Base-by-base conservation (phyloP, 2,797 vertebrate species). In the Remorina albescens region DNA sequence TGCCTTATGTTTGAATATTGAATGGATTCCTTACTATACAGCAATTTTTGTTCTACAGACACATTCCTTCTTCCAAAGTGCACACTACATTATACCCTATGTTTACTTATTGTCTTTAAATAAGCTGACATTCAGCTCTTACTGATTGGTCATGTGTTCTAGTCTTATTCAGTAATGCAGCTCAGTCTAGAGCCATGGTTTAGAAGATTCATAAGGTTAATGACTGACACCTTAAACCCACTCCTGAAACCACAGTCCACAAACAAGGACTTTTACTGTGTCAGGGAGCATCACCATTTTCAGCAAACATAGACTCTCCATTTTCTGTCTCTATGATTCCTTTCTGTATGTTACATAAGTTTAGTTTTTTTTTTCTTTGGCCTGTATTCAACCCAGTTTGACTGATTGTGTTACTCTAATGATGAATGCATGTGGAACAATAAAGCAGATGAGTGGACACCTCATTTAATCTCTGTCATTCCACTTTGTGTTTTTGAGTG, bases 1-100 rank as follows among this genome's bases (percentile, higher is more conserved):
- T 82, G 85, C 76, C 83, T 86, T 89, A 76, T 64, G 41, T 85
- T 69, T 84, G 59, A 85, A 80, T 79, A 85, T 25, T 83, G 74
- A 92, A 87, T 88, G 78, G 91, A 86, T 63, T 50, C 76, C 44
- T 83, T n/a, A 55, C 28, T 39, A 70, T 53, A 82, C 59, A 76
- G 53, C 39, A 44, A 62, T 83, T 80, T 81, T 55, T 67, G 25
- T 64, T 47, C 19, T 46, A 70, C n/a, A 41, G 73, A n/a, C 37
- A 56, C 2, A 10, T 54, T 63, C 49, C 42, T 34, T 64, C 9
- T 70, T 78, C 57, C 60, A 54, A 76, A 55, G 50, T 89, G 81
- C 82, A 85, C 71, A 57, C 61, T 74, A 69, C 73, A 58, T 71
- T 63, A 47, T 74, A 46, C 67, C 46, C n/a, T 46, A 42, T 46